Percentiles rank a stretch among this genome's conserved stretches.
Evolutionary conservation across 92 coral and sea anemone genomes (phyloP).

Genomic region (Plumapathes pennacea): DNA sequence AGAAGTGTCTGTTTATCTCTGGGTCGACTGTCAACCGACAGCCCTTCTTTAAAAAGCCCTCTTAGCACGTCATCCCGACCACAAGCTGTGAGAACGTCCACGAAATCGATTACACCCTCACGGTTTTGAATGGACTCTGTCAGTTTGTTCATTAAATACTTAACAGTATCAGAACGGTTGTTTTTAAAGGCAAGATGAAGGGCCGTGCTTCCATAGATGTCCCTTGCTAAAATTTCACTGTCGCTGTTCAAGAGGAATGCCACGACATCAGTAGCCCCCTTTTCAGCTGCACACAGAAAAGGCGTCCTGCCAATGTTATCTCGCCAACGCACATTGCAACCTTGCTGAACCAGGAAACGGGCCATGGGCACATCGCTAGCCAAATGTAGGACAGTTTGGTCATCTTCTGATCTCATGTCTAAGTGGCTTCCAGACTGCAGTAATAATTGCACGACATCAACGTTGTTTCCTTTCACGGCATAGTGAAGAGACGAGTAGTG

Average conservation of each 20-base stretch:
- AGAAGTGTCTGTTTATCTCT: neutral
- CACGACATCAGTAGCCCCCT: neutral
- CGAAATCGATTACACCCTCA: no score
- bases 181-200: no score
- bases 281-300: neutral
- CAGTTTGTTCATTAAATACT: no score
- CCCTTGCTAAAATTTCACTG: neutral
- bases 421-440: neutral
- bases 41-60: no score
- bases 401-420: no score
- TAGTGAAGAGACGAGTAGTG: neutral
- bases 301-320: slow-evolving; percentile 2
- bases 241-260: neutral
- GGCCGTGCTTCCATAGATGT: slow-evolving; percentile 1
- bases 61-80: no score
- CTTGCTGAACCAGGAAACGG: no score
- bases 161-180: no score
- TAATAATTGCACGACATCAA: slow-evolving; percentile 2
- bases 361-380: no score
- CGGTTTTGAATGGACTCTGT: no score
- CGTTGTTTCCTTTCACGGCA: neutral
- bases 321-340: neutral
- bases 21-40: neutral
- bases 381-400: no score
- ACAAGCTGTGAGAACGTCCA: no score